Conservation (phyloP, 2,888 invertebrate species). For the Lithophane leautieri region DNA sequence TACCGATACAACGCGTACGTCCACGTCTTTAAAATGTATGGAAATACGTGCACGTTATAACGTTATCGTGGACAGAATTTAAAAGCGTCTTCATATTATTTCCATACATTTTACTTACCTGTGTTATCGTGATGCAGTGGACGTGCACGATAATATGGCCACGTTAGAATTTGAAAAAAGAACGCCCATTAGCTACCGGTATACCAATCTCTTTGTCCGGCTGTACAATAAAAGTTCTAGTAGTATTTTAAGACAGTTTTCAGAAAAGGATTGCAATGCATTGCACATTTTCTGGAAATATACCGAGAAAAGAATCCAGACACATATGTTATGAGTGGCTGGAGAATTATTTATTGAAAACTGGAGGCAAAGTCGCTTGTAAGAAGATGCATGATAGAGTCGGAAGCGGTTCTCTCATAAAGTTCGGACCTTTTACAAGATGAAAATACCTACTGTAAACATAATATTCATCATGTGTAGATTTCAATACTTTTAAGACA, state of each 20-base stretch:
- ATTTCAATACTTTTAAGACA: too few relatives aligned
- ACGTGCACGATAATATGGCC: not conserved
- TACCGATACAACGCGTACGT: not conserved
- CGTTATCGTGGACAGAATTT: too few relatives aligned
- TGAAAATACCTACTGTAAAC: too few relatives aligned
- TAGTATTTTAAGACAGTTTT: conserved; percentile 8
- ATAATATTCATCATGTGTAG: too few relatives aligned
- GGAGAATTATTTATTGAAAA: conserved; percentile 34
- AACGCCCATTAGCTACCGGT: not conserved
- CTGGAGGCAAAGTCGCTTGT: not conserved
- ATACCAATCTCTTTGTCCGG: not conserved
- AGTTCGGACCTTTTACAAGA: too few relatives aligned
- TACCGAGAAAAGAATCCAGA: conserved; percentile 19
- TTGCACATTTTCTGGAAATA: conserved; percentile 7
- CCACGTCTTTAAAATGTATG: not conserved
- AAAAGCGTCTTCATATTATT: not conserved
- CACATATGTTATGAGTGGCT: conserved; percentile 9
- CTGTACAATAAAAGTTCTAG: not conserved
- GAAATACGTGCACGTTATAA: not conserved
- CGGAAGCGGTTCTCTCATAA: not conserved
- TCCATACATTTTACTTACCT: not conserved
- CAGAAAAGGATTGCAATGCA: conserved; percentile 1
- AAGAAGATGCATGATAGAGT: not conserved
- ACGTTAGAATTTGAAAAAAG: not conserved
- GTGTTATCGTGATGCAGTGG: not conserved